Conservation (phyloP, 2,113 vertebrate species). For the Saguinus imperator region DNA sequence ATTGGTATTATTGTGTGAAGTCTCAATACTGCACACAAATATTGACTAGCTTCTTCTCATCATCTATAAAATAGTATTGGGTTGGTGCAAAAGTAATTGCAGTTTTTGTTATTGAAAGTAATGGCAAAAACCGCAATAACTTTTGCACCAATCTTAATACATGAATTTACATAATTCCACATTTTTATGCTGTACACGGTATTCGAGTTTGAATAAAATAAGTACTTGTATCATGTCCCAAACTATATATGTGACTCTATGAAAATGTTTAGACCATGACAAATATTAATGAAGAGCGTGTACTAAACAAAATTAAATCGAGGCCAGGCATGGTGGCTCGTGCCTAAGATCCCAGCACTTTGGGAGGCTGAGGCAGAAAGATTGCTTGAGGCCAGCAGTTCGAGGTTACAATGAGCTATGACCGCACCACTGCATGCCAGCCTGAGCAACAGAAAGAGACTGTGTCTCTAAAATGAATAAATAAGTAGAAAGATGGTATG, state of each 20-base stretch:
- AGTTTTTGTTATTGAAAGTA: too few species aligned
- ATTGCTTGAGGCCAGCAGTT: too few species aligned
- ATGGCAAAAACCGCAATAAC: too few species aligned
- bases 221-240: background rate
- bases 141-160: background rate
- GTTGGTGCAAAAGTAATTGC: too few species aligned
- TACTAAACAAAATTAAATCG: background rate
- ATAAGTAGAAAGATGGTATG: background rate
- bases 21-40: background rate
- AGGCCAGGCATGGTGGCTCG: too few species aligned
- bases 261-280: background rate
- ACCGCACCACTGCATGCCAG: too few species aligned
- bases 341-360: too few species aligned
- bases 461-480: too few species aligned
- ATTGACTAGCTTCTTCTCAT: background rate
- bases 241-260: background rate
- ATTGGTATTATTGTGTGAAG: too few species aligned
- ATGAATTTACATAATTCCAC: background rate
- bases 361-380: too few species aligned
- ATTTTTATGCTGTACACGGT: background rate
- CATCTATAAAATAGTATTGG: background rate
- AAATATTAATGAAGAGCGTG: background rate
- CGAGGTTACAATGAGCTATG: too few species aligned
- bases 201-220: background rate
- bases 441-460: too few species aligned